These are phyloP conservation scores for Seriola rivoliana DNA, from an alignment of 2,113 vertebrate species.

Conservation along the genomic window DNA sequence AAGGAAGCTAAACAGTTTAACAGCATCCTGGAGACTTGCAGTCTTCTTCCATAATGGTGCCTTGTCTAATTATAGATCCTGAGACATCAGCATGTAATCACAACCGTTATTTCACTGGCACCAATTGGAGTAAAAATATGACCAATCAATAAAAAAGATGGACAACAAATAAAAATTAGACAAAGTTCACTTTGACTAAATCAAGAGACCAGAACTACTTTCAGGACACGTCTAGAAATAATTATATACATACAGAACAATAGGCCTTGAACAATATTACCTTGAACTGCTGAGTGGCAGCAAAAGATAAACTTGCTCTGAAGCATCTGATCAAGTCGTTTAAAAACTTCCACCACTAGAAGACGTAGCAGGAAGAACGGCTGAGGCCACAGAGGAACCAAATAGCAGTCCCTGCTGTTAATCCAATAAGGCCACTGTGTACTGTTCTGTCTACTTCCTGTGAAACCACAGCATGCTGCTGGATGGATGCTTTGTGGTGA, in stretches of 20 bases:
- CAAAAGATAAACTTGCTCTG: not conserved
- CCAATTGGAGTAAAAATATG: slow-evolving; percentile 1
- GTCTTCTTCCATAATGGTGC: slow-evolving; percentile 12
- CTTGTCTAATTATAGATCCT: slow-evolving; percentile 13
- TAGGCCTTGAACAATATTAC: not conserved
- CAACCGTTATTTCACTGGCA: slow-evolving; percentile 22
- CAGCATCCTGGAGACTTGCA: slow-evolving; percentile 29
- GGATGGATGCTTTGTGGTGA: not conserved
- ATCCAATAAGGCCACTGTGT: not conserved
- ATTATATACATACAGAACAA: slow-evolving; percentile 13
- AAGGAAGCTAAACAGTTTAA: slow-evolving; percentile 34
- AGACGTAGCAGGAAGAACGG: not conserved
- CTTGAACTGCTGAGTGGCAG: not conserved
- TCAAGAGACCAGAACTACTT: not conserved
- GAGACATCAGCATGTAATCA: not conserved
- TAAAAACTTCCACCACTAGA: not conserved
- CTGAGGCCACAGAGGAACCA: not conserved
- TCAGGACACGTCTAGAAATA: not conserved
- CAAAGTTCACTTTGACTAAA: not conserved
- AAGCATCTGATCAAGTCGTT: slow-evolving; percentile 16
- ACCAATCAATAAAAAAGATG: not conserved
- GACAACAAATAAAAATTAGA: not conserved
- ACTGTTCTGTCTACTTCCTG: not conserved
- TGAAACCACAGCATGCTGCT: slow-evolving; percentile 4
- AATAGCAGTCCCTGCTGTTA: not conserved